Evolutionary conservation across 2,113 vertebrate genomes (phyloP).

Genomic region (Muscicapa adusta): DNA sequence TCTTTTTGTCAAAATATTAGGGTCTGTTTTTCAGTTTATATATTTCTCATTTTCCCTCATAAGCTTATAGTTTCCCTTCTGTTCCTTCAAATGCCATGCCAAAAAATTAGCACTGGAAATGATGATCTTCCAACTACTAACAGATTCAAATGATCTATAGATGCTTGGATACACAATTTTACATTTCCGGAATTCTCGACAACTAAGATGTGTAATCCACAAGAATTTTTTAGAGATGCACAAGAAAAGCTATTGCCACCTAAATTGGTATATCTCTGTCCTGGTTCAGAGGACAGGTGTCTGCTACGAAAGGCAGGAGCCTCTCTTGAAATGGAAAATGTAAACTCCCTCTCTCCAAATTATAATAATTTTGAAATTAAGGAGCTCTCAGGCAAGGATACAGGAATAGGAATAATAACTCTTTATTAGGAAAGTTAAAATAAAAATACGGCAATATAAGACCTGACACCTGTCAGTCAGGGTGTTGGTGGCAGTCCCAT

Average conservation of each 20-base stretch:
- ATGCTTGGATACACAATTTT: neutral
- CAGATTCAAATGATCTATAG: neutral
- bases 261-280: neutral
- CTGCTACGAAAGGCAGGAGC: no score
- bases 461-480: no score
- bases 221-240: neutral
- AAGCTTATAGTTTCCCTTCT: neutral
- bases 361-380: no score
- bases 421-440: no score
- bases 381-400: no score
- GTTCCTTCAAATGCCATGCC: neutral
- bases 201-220: neutral
- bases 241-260: neutral
- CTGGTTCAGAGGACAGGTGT: no score
- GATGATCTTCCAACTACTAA: neutral
- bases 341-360: no score
- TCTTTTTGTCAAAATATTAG: neutral
- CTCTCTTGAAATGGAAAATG: no score
- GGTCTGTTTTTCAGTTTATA: neutral
- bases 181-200: accelerated
- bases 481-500: no score
- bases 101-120: neutral
- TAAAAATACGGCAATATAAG: no score
- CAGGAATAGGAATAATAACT: no score
- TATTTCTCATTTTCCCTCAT: neutral